Percentiles rank a stretch among this genome's conserved stretches.
These are phyloP conservation scores for Lepeophtheirus nordmannii DNA, from an alignment of 2,888 invertebrate species.

Conservation along the genomic window DNA sequence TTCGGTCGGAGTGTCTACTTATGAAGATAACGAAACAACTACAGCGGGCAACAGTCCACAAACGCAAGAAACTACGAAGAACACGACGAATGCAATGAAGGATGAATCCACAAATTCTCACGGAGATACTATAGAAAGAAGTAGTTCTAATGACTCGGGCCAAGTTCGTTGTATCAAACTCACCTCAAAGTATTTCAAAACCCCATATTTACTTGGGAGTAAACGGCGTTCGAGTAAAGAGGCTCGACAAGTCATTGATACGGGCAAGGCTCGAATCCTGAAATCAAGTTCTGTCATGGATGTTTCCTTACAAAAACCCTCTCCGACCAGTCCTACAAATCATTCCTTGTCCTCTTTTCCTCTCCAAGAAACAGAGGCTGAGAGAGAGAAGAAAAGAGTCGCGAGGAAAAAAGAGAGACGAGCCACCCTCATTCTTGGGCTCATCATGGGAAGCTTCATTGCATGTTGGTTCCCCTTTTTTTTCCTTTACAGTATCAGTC, in stretches of 20 bases:
- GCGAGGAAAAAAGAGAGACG: constrained; percentile 90
- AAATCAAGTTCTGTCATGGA: not conserved
- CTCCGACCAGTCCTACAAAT: not conserved
- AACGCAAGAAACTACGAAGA: not conserved
- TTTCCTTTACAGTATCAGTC: constrained; percentile 72
- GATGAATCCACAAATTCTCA: not conserved
- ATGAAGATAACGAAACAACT: not conserved
- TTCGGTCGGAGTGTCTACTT: constrained; percentile 12
- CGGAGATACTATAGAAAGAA: not conserved
- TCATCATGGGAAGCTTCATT: constrained; percentile 97
- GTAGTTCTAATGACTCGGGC: not conserved
- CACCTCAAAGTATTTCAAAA: not conserved
- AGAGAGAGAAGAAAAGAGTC: constrained; percentile 21
- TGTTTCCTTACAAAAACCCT: not conserved
- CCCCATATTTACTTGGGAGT: not conserved
- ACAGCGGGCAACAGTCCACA: not conserved
- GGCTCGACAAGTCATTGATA: constrained; percentile 22
- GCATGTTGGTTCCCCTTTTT: constrained; percentile 98
- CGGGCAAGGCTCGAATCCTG: constrained; percentile 1
- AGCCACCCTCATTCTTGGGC: constrained; percentile 84
- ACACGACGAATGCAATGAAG: not conserved
- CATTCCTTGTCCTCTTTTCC: not conserved
- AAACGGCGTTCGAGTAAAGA: constrained; percentile 16
- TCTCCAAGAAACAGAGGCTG: constrained; percentile 11
- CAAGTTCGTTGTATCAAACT: constrained; percentile 17